Percentiles rank a stretch among this genome's conserved stretches.
These are phyloP conservation scores for Nebria brevicollis DNA, from an alignment of 2,888 invertebrate species.

Conservation along the genomic window DNA sequence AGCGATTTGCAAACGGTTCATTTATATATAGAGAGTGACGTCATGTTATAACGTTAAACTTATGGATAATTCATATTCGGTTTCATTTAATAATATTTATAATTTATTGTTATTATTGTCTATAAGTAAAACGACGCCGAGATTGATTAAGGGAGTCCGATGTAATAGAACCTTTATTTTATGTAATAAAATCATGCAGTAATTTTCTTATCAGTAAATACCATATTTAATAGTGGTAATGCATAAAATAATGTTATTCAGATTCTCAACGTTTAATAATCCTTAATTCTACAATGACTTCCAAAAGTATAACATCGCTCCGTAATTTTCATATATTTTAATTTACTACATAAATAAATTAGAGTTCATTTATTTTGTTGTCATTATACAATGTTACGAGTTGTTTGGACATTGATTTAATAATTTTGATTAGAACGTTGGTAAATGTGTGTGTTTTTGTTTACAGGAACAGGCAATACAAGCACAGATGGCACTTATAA, in stretches of 20 bases:
- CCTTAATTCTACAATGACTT: background rate
- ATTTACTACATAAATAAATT: background rate
- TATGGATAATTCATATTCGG: too few species aligned
- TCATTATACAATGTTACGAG: background rate
- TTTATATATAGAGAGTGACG: too few species aligned
- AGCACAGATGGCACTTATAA: conserved; percentile 96
- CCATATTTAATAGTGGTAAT: background rate
- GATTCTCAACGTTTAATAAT: background rate
- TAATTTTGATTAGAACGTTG: too few species aligned
- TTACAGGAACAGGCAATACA: conserved; percentile 93
- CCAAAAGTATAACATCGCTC: background rate
- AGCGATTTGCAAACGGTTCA: too few species aligned
- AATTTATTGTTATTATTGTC: too few species aligned
- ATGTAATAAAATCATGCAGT: background rate
- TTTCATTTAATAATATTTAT: too few species aligned
- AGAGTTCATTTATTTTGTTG: background rate
- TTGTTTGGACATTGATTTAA: too few species aligned
- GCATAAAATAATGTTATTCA: background rate
- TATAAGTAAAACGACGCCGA: too few species aligned
- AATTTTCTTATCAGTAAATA: background rate
- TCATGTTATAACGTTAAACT: too few species aligned
- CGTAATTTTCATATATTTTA: background rate
- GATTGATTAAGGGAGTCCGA: too few species aligned
- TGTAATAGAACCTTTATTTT: background rate
- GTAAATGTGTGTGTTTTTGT: background rate